A percentile compares a stretch with the other conserved stretches of the same genome.
phyloP scores from a whole-genome alignment of 2,113 vertebrate species.

The Candoia aspera region DNA sequence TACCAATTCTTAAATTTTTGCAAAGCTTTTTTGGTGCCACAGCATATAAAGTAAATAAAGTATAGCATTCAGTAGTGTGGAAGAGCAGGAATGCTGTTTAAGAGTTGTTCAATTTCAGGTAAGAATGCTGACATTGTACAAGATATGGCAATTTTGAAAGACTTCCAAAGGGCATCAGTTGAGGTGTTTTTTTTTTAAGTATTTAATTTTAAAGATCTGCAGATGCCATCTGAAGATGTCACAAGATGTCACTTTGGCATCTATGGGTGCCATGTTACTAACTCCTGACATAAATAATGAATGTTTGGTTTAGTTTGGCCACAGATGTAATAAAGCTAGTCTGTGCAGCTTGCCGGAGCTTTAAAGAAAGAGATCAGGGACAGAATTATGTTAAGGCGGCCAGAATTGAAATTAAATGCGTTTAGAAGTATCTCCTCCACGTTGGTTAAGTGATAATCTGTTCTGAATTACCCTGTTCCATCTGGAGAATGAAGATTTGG shows the following conservation, averaged over 20 bases:
- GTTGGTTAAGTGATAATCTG: background rate
- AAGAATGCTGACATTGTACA: background rate
- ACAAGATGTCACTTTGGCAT: background rate
- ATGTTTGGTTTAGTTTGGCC: background rate
- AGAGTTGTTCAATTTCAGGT: background rate
- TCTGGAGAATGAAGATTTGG: background rate
- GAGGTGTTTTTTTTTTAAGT: background rate
- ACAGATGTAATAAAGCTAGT: background rate
- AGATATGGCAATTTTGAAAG: background rate
- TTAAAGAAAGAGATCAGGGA: background rate
- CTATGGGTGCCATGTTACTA: background rate
- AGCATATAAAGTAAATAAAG: background rate
- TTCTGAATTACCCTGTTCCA: background rate
- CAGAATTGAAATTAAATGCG: background rate
- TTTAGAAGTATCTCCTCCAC: background rate
- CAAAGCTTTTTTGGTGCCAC: background rate
- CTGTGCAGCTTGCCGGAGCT: background rate
- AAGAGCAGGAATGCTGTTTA: background rate
- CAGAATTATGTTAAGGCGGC: background rate
- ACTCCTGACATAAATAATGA: background rate
- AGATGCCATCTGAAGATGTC: background rate
- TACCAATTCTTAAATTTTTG: background rate
- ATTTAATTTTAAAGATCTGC: background rate
- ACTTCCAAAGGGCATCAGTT: background rate
- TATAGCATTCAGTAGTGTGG: background rate